Evolutionary conservation across 2,797 vertebrate species (phyloP).

Genomic region (Xenopus petersii): DNA sequence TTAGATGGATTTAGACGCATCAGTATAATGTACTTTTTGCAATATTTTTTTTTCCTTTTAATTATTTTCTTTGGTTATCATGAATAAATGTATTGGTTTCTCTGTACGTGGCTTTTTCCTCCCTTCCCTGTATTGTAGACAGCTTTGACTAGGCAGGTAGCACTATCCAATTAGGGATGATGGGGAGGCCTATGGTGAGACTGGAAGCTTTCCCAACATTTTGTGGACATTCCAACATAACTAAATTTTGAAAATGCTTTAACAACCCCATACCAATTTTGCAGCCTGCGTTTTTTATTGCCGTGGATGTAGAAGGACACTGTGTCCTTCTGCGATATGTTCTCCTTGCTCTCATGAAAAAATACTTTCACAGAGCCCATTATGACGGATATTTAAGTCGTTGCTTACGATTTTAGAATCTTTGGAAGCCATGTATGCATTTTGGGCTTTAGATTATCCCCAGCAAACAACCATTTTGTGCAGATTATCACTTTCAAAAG

Average conservation of each 20-base stretch:
- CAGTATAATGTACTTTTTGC: no score
- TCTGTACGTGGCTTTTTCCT: no score
- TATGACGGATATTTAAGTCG: constrained; percentile 36
- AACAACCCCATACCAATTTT: constrained; percentile 31
- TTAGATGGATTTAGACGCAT: no score
- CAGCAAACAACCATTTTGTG: constrained; percentile 28
- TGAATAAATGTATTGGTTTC: no score
- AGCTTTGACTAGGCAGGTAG: constrained; percentile 24
- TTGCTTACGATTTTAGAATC: constrained; percentile 17
- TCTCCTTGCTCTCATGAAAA: constrained; percentile 7
- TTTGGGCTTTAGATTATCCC: constrained; percentile 34
- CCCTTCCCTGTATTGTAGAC: no score
- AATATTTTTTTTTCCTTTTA: no score
- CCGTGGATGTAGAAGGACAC: constrained; percentile 14
- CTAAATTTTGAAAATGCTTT: constrained; percentile 36
- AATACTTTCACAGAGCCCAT: constrained; percentile 26
- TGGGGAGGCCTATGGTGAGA: constrained; percentile 39
- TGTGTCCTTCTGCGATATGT: constrained; percentile 23
- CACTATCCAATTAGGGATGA: constrained; percentile 25
- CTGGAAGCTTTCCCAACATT: constrained; percentile 39
- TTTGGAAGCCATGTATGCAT: constrained; percentile 24
- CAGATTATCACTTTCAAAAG: constrained; percentile 40
- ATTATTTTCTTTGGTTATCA: no score
- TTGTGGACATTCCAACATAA: constrained; percentile 29
- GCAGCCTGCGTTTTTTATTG: constrained; percentile 13